Conservation (phyloP, 2,888 invertebrate genomes). For the Scaptomyza parva region DNA sequence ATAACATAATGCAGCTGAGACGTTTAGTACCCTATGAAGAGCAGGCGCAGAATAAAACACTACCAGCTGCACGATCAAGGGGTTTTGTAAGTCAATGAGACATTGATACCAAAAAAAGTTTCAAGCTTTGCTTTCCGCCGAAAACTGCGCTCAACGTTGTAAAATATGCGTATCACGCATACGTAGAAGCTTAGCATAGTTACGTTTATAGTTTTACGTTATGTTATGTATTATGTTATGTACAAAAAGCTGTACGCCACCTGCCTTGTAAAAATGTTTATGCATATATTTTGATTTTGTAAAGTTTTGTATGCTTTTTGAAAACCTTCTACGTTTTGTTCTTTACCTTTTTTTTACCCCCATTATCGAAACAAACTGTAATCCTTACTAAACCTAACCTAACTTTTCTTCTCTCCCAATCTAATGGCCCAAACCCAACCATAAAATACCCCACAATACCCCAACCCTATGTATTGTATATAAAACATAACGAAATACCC, state of each 20-base stretch:
- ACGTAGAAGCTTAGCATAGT: slow-evolving; percentile 45
- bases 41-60: slow-evolving; percentile 55
- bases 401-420: slow-evolving; percentile 63
- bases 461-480: slow-evolving; percentile 41
- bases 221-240: slow-evolving; percentile 22
- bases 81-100: slow-evolving; percentile 72
- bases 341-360: slow-evolving; percentile 18
- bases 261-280: slow-evolving; percentile 17
- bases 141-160: slow-evolving; percentile 48
- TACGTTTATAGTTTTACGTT: slow-evolving; percentile 35
- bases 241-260: slow-evolving; percentile 10
- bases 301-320: slow-evolving; percentile 20
- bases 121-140: slow-evolving; percentile 58
- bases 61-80: slow-evolving; percentile 14
- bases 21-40: slow-evolving; percentile 81
- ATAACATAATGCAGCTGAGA: slow-evolving; percentile 69
- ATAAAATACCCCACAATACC: slow-evolving; percentile 9
- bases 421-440: slow-evolving; percentile 38
- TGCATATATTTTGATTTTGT: not conserved
- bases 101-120: slow-evolving; percentile 10
- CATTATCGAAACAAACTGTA: not conserved
- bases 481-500: slow-evolving; percentile 35
- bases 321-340: slow-evolving; percentile 36
- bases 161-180: slow-evolving; percentile 46
- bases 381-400: slow-evolving; percentile 53